phyloP scores from a whole-genome alignment of 2,797 vertebrate genomes.

The Halcyon chelicuti region DNA sequence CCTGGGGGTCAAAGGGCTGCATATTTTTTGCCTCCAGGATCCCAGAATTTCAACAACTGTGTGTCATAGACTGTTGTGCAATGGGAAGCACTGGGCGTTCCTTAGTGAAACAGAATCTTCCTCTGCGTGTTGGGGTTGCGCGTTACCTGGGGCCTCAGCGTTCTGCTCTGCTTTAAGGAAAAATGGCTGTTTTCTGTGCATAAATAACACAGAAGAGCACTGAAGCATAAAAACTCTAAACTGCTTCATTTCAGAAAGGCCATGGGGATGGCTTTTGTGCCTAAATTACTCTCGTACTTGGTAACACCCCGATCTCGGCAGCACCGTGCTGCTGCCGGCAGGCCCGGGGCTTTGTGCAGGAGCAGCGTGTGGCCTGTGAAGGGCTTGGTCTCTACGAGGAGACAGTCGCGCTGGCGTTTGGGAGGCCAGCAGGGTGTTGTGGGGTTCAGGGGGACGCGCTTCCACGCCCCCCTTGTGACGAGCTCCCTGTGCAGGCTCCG shows the following conservation, averaged over 20 bases:
- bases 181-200: neutral
- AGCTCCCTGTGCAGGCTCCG: too few relatives aligned
- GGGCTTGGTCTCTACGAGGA: neutral
- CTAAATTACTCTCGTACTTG: neutral
- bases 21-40: neutral
- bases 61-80: neutral
- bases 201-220: neutral
- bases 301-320: neutral
- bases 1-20: too few relatives aligned
- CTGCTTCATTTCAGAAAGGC: neutral
- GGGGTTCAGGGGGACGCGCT: neutral
- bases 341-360: neutral
- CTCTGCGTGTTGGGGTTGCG: neutral
- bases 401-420: rapidly evolving
- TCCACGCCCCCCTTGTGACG: neutral
- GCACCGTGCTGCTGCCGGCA: neutral
- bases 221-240: neutral
- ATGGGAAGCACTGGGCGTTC: neutral
- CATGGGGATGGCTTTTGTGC: neutral
- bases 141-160: neutral
- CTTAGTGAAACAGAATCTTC: neutral
- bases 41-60: neutral
- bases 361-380: neutral
- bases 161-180: neutral
- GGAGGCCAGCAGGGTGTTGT: rapidly evolving